phyloP scores from a whole-genome alignment of 1,140 invertebrate species.

The Drosophila truncata region DNA sequence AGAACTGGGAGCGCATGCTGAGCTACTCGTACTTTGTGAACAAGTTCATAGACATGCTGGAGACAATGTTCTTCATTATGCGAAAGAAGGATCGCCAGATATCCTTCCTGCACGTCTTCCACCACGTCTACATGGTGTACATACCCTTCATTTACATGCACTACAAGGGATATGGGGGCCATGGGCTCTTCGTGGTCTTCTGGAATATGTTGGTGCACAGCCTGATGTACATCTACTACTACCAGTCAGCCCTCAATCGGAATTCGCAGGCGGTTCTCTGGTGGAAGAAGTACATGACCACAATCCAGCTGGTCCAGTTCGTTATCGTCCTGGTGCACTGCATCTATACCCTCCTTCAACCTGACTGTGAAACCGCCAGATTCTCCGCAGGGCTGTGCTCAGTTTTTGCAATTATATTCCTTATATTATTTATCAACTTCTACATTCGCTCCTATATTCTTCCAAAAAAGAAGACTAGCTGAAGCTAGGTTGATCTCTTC shows the following conservation, averaged over 20 bases:
- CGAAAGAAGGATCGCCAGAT: slow-evolving; percentile 61
- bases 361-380: slow-evolving; percentile 87
- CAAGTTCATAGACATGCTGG: slow-evolving; percentile 55
- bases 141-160: slow-evolving; percentile 15
- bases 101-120: slow-evolving; percentile 57
- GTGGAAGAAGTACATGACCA: slow-evolving; percentile 53
- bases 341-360: slow-evolving; percentile 1
- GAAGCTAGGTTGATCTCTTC: background rate
- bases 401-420: background rate
- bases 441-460: slow-evolving; percentile 21
- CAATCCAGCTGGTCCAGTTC: slow-evolving; percentile 42
- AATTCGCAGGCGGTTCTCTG: slow-evolving; percentile 10
- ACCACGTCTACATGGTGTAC: slow-evolving; percentile 87
- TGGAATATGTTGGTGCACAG: slow-evolving; percentile 33
- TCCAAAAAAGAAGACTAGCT: slow-evolving; percentile 2
- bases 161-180: slow-evolving; percentile 87
- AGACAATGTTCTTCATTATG: slow-evolving; percentile 63
- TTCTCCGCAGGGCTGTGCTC: background rate
- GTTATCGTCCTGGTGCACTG: slow-evolving; percentile 23
- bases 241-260: slow-evolving; percentile 11
- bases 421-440: slow-evolving; percentile 28
- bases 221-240: slow-evolving; percentile 45
- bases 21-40: slow-evolving; percentile 55
- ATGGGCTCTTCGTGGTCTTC: slow-evolving; percentile 81
- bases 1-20: slow-evolving; percentile 33